phyloP scores from a whole-genome alignment of 2,888 invertebrate species.

The Cartodere bifasciata region DNA sequence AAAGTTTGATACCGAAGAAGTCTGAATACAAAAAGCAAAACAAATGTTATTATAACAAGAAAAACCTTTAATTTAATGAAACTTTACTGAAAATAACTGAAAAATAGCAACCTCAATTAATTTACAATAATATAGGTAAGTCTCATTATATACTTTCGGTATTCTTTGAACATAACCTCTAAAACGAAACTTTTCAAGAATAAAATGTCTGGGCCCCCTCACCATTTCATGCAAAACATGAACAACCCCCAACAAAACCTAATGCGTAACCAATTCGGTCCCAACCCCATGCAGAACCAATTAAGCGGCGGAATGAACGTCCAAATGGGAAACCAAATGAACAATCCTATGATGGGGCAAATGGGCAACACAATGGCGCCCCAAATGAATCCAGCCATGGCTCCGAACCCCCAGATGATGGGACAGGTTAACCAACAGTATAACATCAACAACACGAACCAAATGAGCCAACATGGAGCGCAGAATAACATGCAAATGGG shows the following conservation, averaged over 20 bases:
- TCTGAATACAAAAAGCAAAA: too few species aligned
- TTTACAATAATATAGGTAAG: too few species aligned
- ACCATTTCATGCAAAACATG: slow-evolving; percentile 58
- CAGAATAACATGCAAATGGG: slow-evolving; percentile 29
- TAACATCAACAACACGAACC: slow-evolving; percentile 24
- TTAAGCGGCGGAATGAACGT: slow-evolving; percentile 24
- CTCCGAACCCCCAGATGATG: slow-evolving; percentile 37
- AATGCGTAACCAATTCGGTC: slow-evolving; percentile 48
- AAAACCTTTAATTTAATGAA: too few species aligned
- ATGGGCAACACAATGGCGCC: slow-evolving; percentile 25
- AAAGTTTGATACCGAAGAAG: too few species aligned
- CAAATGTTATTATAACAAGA: too few species aligned
- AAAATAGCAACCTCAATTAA: too few species aligned
- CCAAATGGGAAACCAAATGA: slow-evolving; percentile 43
- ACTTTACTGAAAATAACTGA: too few species aligned
- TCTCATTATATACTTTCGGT: too few species aligned
- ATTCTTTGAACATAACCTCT: too few species aligned
- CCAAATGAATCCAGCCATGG: slow-evolving; percentile 25
- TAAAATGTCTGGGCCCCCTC: slow-evolving; percentile 57
- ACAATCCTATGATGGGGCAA: slow-evolving; percentile 32
- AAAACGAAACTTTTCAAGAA: too few species aligned
- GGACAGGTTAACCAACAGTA: slow-evolving; percentile 30
- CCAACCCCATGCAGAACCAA: slow-evolving; percentile 41
- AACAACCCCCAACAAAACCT: slow-evolving; percentile 42
- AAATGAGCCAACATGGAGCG: slow-evolving; percentile 24